Conservation (phyloP, 2,888 invertebrate species). For the Drosophila hamatofila region DNA sequence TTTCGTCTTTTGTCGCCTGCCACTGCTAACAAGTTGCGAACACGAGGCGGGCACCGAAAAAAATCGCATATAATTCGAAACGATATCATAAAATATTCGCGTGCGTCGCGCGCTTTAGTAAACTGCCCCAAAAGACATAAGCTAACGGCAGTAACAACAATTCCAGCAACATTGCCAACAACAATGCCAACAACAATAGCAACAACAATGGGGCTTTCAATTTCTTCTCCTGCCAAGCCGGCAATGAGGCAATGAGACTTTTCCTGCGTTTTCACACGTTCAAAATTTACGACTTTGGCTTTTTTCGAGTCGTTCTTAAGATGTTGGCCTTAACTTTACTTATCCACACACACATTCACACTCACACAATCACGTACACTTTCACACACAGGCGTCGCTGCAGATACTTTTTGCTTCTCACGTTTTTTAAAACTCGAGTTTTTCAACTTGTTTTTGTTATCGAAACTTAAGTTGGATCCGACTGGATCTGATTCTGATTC, state of each 20-base stretch:
- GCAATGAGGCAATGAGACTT: constrained; percentile 73
- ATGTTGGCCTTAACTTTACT: constrained; percentile 41
- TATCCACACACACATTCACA: constrained; percentile 26
- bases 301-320: constrained; percentile 40
- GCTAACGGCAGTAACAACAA: constrained; percentile 57
- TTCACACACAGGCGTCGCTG: constrained; percentile 21
- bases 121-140: constrained; percentile 62
- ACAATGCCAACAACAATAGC: constrained; percentile 42
- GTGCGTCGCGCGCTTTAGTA: constrained; percentile 69
- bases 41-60: constrained; percentile 47
- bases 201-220: constrained; percentile 64
- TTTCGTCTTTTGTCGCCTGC: constrained; percentile 66
- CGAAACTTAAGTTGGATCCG: constrained; percentile 21
- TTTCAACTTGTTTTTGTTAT: constrained; percentile 40
- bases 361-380: constrained; percentile 21
- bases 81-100: constrained; percentile 81
- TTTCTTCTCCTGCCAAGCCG: constrained; percentile 64
- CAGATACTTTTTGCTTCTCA: constrained; percentile 38
- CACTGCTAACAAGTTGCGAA: constrained; percentile 70
- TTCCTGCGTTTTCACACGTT: constrained; percentile 79
- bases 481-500: constrained; percentile 9
- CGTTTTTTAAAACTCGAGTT: constrained; percentile 40
- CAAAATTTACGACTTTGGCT: constrained; percentile 71
- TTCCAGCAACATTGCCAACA: constrained; percentile 45
- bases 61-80: constrained; percentile 72